phyloP scores from a whole-genome alignment of 2,113 vertebrate genomes.

The Phalacrocorax carbo region DNA sequence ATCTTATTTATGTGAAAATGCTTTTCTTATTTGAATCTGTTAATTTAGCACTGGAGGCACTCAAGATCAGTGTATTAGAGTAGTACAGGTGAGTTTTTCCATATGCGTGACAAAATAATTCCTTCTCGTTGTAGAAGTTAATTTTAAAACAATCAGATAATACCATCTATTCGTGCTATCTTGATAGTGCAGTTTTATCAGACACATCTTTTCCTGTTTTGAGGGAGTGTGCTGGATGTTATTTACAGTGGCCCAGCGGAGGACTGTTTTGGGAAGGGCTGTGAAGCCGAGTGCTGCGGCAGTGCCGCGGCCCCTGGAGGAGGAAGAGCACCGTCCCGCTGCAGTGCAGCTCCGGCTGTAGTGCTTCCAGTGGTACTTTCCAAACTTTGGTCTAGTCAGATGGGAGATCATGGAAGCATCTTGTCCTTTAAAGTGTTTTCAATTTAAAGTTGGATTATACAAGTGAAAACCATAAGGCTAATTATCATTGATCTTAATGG shows the following conservation, averaged over 20 bases:
- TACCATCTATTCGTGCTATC: not conserved
- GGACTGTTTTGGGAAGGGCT: not conserved
- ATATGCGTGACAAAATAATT: not conserved
- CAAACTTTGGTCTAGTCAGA: not conserved
- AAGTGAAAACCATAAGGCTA: not conserved
- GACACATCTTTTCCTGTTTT: rapidly evolving
- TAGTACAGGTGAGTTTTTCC: not conserved
- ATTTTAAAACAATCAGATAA: not conserved
- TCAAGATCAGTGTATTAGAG: not conserved
- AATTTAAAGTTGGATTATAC: not conserved
- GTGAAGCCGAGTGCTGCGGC: rapidly evolving
- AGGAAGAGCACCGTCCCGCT: not conserved
- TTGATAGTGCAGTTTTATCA: not conserved
- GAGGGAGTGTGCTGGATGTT: too few relatives aligned
- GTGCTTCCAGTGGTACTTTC: not conserved
- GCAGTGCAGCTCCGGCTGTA: rapidly evolving
- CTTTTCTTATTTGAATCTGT: not conserved
- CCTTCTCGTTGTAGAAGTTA: not conserved
- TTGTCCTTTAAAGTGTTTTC: not conserved
- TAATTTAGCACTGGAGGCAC: not conserved
- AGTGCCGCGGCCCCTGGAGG: rapidly evolving
- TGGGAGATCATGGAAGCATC: not conserved
- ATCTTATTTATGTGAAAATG: not conserved
- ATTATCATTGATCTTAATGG: not conserved
- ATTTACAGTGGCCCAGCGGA: not conserved